Evolutionary conservation across 2,113 vertebrate genomes (phyloP).

Genomic region (Panthera leo): DNA sequence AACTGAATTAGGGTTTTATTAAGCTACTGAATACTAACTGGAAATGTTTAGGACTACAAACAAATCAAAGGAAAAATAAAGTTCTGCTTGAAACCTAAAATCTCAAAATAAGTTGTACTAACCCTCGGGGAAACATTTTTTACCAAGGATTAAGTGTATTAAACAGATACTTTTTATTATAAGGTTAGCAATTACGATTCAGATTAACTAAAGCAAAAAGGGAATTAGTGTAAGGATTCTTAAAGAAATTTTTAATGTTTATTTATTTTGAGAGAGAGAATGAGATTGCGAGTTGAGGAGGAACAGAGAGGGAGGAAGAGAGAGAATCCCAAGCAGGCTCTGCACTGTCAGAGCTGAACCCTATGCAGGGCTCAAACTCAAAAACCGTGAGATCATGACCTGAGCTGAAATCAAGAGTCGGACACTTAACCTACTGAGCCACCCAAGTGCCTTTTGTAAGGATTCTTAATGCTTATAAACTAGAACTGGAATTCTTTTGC

Average conservation of each 20-base stretch:
- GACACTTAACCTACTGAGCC: no score
- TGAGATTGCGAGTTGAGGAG: no score
- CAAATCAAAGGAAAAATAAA: not conserved
- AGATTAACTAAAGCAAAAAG: conserved; percentile 23
- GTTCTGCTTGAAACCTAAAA: not conserved
- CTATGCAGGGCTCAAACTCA: no score
- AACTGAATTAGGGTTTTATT: not conserved
- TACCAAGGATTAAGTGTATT: not conserved
- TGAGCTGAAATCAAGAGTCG: no score
- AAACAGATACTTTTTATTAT: not conserved
- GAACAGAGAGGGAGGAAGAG: no score
- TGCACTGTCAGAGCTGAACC: no score
- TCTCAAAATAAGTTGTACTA: not conserved
- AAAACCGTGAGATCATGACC: no score
- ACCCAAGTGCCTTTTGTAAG: no score
- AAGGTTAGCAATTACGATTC: not conserved
- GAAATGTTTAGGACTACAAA: not conserved
- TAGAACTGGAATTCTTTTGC: conserved; percentile 40
- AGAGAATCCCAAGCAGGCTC: no score
- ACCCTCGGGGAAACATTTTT: not conserved
- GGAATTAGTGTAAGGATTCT: not conserved
- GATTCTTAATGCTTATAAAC: not conserved
- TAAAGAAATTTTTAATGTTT: not conserved
- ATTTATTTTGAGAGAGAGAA: no score
- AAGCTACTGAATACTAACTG: conserved; percentile 9